These are phyloP conservation scores for Galaxias olidus DNA, from an alignment of 2,797 vertebrate species.

Conservation along the genomic window DNA sequence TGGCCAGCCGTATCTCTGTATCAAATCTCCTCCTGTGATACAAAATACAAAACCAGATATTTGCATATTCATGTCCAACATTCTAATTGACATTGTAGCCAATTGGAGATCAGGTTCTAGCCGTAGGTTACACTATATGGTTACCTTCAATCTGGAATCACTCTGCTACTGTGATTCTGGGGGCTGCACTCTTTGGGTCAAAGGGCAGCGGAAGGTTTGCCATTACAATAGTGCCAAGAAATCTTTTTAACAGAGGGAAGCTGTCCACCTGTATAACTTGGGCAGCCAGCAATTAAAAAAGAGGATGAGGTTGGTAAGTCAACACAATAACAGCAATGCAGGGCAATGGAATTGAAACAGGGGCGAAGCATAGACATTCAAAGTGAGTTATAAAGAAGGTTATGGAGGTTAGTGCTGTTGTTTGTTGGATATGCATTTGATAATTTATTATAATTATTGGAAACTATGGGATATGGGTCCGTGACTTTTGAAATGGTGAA, in stretches of 20 bases:
- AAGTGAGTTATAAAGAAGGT: no score
- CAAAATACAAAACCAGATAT: not conserved
- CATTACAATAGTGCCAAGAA: constrained; percentile 67
- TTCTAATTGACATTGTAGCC: not conserved
- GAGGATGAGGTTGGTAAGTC: constrained; percentile 13
- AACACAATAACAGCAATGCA: not conserved
- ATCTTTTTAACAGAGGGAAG: constrained; percentile 45
- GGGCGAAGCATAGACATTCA: no score
- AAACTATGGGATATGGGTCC: constrained; percentile 56
- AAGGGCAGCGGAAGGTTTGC: constrained; percentile 68
- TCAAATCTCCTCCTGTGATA: not conserved
- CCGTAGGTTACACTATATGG: constrained; percentile 37
- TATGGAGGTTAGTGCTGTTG: no score
- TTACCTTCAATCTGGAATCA: constrained; percentile 73
- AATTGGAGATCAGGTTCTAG: constrained; percentile 39
- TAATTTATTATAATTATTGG: constrained; percentile 11
- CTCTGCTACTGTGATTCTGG: constrained; percentile 66
- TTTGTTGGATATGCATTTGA: no score
- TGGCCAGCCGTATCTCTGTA: no score
- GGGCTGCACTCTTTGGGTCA: constrained; percentile 62
- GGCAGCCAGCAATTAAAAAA: constrained; percentile 43
- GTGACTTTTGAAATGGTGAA: constrained; percentile 33
- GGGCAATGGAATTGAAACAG: not conserved
- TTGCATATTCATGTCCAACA: not conserved
- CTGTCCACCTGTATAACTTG: constrained; percentile 30